These are phyloP conservation scores for Stichodactyla helianthus DNA, from an alignment of 64 coral and sea anemone species.

Conservation along the genomic window DNA sequence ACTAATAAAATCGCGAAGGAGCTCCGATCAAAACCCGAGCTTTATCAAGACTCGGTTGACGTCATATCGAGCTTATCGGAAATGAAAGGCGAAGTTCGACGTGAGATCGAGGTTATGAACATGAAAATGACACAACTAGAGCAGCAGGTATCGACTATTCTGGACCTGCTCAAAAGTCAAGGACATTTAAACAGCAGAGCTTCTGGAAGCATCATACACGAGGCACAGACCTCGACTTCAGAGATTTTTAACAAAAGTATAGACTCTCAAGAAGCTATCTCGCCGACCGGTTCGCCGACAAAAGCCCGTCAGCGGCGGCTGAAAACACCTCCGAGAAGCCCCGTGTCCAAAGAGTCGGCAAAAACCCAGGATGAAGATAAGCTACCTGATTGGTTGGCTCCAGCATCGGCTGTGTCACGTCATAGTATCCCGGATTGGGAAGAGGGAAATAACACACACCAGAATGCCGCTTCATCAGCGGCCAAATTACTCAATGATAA, in stretches of 20 bases:
- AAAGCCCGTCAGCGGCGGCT: not conserved
- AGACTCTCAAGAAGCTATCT: slow-evolving; percentile 16
- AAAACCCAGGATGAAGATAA: slow-evolving; percentile 26
- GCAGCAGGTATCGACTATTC: slow-evolving; percentile 78
- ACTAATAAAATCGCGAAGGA: slow-evolving; percentile 7
- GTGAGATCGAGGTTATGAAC: slow-evolving; percentile 97
- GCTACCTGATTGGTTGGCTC: slow-evolving; percentile 90
- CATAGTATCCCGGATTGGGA: slow-evolving; percentile 61
- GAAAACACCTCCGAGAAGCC: not conserved
- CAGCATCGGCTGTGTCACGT: slow-evolving; percentile 23
- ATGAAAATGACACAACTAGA: slow-evolving; percentile 96
- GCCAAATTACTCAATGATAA: slow-evolving; percentile 59
- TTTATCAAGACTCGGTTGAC: slow-evolving; percentile 53
- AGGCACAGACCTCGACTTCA: slow-evolving; percentile 4
- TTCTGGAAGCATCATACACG: not conserved
- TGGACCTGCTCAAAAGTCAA: slow-evolving; percentile 74
- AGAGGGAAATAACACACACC: not conserved
- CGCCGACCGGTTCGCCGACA: not conserved
- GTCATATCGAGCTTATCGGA: slow-evolving; percentile 77
- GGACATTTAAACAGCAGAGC: slow-evolving; percentile 76
- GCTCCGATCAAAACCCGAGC: slow-evolving; percentile 34
- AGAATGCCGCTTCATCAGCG: slow-evolving; percentile 45
- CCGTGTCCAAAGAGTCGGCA: not conserved
- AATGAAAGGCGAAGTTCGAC: slow-evolving; percentile 97
- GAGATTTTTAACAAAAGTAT: slow-evolving; percentile 23